Base-by-base conservation (phyloP, 2,888 invertebrate genomes). In the Seladonia tumulorum region DNA sequence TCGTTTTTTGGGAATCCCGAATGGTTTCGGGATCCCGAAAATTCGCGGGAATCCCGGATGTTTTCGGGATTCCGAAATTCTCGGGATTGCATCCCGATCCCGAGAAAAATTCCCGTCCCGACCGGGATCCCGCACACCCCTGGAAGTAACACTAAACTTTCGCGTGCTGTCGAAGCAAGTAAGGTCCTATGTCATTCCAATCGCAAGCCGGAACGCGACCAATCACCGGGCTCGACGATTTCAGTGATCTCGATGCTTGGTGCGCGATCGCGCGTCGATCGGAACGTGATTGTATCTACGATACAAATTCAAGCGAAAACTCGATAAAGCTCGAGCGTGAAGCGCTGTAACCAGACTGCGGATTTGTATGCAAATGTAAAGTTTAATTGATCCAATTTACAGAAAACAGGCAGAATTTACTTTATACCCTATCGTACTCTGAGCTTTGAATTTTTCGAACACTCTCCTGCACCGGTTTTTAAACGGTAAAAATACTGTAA, bases 71-170 rank as follows among this genome's bases (percentile, higher is more conserved):
- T n/a, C n/a, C n/a, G n/a, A n/a, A n/a, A n/a, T n/a, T n/a, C n/a
- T n/a, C n/a, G n/a, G n/a, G n/a, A n/a, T n/a, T n/a, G n/a, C n/a
- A n/a, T n/a, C n/a, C n/a, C n/a, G n/a, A n/a, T n/a, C n/a, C n/a
- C n/a, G n/a, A n/a, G n/a, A n/a, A n/a, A n/a, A n/a, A n/a, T n/a
- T n/a, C n/a, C n/a, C n/a, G n/a, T n/a, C n/a, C n/a, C n/a, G n/a
- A n/a, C n/a, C n/a, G n/a, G n/a, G n/a, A n/a, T n/a, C n/a, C n/a
- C n/a, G n/a, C n/a, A n/a, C n/a, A n/a, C n/a, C n/a, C n/a, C n/a
- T n/a, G n/a, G 5, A 25, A 47, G 66, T 85, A 88, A 71, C 53
- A 47, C 70, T 83, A 89, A 73, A 82, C 66, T 79, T 66, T 72
- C 75, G 72, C 70, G 79, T 83, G 76, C 70, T 72, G 39, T 71